Evolutionary conservation across 2,888 invertebrate species (phyloP), one percentile per base, ranked within the genome.

Genomic region (Mellilla xanthometata): DNA sequence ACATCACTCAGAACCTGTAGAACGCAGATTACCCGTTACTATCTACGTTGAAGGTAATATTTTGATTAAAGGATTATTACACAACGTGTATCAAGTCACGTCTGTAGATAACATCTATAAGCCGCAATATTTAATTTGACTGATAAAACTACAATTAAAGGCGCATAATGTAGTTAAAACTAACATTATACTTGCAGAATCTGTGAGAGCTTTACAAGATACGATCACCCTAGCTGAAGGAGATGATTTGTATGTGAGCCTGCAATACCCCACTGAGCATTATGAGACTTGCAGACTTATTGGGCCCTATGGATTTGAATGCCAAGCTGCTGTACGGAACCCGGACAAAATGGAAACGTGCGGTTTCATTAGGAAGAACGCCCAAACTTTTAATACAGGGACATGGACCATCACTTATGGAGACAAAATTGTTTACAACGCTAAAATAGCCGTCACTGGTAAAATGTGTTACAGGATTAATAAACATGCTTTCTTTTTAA

Each of bases 21-120:
- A 86, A 71, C 74, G 67, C 50, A 73, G 80, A 59, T 58, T 68
- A 52, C 60, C 67, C 8, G 74, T 84, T 49, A 72, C 61, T 31
- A 75, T 87, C 55, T 45, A 61, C 43, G 68, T 82, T 32, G 76
- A 83, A 81, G 81, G 87, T 87, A 79, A 62, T 39, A 49, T 51
- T n/a, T 45, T 52, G 40, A 55, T 60, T 62, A 58, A 36, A 52
- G 54, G 59, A 54, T 62, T 65, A 54, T 50, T 43, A 59, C 45
- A 35, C 39, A 62, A 69, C 65, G 54, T 53, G 58, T 78, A 76
- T 77, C 76, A 12, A 55, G 77, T 81, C 81, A 82, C 82, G 81
- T 81, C 55, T 45, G 32, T 34, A 51, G 79, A 80, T 83, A 75
- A 75, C 39, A 60, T 60, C 62, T 57, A 62, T 62, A 58, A 51